phyloP scores from a whole-genome alignment of 2,113 vertebrate species.

The Amblyornis subalaris region DNA sequence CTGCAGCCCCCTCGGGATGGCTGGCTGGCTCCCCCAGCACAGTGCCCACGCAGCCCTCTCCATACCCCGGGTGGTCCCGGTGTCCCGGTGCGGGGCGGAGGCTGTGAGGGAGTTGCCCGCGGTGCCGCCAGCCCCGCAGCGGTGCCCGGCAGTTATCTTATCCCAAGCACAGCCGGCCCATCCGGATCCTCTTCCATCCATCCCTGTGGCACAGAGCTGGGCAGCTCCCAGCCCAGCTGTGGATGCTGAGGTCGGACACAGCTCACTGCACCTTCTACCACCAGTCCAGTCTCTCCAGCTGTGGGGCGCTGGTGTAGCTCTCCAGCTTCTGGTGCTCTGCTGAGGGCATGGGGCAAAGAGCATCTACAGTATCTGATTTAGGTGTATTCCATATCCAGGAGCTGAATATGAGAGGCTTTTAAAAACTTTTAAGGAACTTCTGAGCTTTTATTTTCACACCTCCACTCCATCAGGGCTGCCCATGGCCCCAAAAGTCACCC shows the following conservation, averaged over 20 bases:
- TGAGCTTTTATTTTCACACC: not conserved
- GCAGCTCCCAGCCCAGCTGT: not conserved
- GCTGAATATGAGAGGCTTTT: not conserved
- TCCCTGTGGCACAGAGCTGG: not conserved
- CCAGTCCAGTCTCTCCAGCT: not conserved
- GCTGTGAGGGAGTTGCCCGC: not conserved
- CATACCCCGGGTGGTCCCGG: too few species aligned
- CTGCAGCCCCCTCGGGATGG: not conserved
- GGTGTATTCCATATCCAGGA: not conserved
- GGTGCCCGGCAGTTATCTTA: not conserved
- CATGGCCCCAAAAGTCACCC: not conserved
- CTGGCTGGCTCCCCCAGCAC: not conserved
- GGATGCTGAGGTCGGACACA: not conserved
- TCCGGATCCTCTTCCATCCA: not conserved
- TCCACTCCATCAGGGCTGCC: not conserved
- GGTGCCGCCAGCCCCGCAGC: not conserved
- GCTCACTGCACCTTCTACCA: not conserved
- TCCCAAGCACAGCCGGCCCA: not conserved
- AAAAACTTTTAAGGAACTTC: not conserved
- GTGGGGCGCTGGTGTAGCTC: not conserved
- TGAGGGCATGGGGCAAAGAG: not conserved
- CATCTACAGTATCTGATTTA: fast-evolving
- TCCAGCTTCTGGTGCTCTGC: not conserved
- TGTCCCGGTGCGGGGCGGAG: too few species aligned
- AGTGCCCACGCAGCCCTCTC: not conserved